Base-by-base conservation (phyloP, 2,797 vertebrate genomes). In the Lophura swinhoii region DNA sequence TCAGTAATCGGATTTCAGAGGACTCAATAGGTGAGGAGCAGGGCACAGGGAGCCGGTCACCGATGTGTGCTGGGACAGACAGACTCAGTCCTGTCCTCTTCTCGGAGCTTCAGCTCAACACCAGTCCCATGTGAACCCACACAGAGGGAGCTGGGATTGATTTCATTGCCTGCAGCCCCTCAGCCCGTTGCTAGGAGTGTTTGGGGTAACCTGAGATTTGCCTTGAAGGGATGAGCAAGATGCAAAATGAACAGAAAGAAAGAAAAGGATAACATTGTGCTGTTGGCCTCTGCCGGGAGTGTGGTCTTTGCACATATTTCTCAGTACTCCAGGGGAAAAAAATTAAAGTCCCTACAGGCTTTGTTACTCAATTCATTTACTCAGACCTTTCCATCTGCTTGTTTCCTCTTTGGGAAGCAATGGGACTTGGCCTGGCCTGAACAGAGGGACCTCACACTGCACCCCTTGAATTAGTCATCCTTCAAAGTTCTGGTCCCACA, bases 1-100 rank as follows among this genome's bases (percentile, higher is more conserved):
- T 94, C 80, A 28, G 90, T 95, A 96, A 96, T 96, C 80, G 90
- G 96, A 96, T 96, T 96, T 94, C 23, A 48, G 86, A 80, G 83
- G 94, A 90, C 85, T 95, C 91, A 93, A 2, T 82, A 94, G 91
- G 96, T 96, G 81, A 94, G 88, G 94, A 95, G 78, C 73, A 90
- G 95, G 93, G 91, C 93, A 93, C 64, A 23, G 95, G 74, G 83
- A 96, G 80, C 51, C 53, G 43, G 70, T 93, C 90, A 92, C 83
- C 80, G n/a, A 33, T 63, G 15, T 79, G 49, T 88, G 85, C 89
- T 69, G 87, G 83, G 70, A 81, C 7, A 0, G 80, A 84, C 9
- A 4, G 90, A 49, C 60, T 58, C 14, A 81, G 81, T 64, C 56
- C 37, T 77, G 4, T 71, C 64, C 69, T 91, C 83, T 71, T 46